Evolutionary conservation across 2,113 vertebrate genomes (phyloP).

Genomic region (Dasyornis broadbenti): DNA sequence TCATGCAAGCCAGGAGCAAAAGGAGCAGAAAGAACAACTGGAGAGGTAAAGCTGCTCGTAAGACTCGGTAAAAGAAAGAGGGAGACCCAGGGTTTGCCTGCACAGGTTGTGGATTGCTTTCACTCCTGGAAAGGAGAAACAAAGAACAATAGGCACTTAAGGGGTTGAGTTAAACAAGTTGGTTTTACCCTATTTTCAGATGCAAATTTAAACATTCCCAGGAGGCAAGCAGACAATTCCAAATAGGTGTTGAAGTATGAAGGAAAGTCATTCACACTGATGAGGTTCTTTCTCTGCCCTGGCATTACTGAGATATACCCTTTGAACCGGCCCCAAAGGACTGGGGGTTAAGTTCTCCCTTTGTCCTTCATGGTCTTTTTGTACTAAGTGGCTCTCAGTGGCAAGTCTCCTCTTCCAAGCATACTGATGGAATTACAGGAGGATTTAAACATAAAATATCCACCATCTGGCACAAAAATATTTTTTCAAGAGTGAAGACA

Average conservation of each 20-base stretch:
- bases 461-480: not conserved
- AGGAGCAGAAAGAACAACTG: conserved; percentile 85
- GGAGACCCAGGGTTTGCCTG: conserved; percentile 24
- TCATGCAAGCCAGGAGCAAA: conserved; percentile 80
- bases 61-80: conserved; percentile 79
- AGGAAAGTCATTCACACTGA: not conserved
- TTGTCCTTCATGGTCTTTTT: not conserved
- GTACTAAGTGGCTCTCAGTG: not conserved
- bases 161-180: not conserved
- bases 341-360: not conserved
- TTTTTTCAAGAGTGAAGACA: not conserved
- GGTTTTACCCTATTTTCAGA: not conserved
- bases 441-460: not conserved
- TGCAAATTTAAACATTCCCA: not conserved
- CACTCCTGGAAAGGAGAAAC: conserved; percentile 40
- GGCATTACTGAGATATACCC: not conserved
- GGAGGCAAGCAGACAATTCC: not conserved
- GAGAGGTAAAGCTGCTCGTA: conserved; percentile 82
- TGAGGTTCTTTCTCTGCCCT: not conserved
- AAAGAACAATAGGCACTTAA: not conserved
- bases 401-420: not conserved
- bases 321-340: not conserved
- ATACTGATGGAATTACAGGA: not conserved
- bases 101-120: not conserved
- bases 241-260: not conserved